Base-by-base conservation (phyloP, 2,888 invertebrate genomes). In the Eupithecia subumbrata region DNA sequence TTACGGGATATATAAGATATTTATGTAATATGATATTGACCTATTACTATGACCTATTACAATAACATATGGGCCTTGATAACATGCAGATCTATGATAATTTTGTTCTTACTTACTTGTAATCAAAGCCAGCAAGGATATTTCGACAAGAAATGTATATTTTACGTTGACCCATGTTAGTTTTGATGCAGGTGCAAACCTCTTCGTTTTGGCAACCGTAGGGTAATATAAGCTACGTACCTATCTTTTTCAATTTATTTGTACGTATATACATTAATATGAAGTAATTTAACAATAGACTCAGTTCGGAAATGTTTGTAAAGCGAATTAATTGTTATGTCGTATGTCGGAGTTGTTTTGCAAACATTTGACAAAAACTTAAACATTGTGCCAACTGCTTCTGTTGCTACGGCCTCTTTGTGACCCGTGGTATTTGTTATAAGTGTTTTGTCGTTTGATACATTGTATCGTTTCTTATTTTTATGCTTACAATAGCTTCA, bases 301-400 rank as follows among this genome's bases (percentile, higher is more conserved):
- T 43, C 69, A 77, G 80, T 83, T 84, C 79, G 80, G 76, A 75
- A 82, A 82, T 83, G 82, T 80, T 84, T 85, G 82, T 83, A 84
- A 84, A 84, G 78, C 76, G 69, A 83, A 86, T 84, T 84, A 84
- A 85, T 83, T 83, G 82, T 83, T 81, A 80, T 76, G 76, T 78
- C 79, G 78, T 79, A 81, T 78, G 82, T 81, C 74, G 25, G 25
- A 25, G 72, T 71, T 84, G 84, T 86, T 87, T 86, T 83, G 84
- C 82, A 82, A 87, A 84, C 84, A 86, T 81, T 78, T 18, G 45
- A 67, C 76, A 76, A 76, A 75, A 80, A 79, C 76, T 78, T 79
- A 81, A 81, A 84, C 77, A 83, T 80, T 81, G 77, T 76, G 77
- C 73, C 72, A 75, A 69, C 73, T 78, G 40, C 66, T 63, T 72